Conservation (phyloP, 1,140 invertebrate genomes). For the Drosophila pandora region DNA sequence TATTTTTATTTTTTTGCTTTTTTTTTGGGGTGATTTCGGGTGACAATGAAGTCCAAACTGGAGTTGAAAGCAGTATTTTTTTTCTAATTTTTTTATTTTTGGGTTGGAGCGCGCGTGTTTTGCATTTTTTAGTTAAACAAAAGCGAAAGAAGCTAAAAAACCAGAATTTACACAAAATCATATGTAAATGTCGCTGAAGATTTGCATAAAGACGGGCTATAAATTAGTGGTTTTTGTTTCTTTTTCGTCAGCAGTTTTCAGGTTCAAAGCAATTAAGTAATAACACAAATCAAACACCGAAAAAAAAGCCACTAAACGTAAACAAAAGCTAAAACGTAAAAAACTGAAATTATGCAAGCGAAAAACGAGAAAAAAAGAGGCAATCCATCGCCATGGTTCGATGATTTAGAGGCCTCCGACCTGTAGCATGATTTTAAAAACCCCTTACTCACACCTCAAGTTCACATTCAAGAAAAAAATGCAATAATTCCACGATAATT, state of each 20-base stretch:
- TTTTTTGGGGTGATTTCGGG: slow-evolving; percentile 24
- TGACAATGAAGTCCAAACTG: slow-evolving; percentile 68
- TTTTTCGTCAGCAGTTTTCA: slow-evolving; percentile 57
- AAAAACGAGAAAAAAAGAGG: slow-evolving; percentile 33
- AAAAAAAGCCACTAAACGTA: slow-evolving; percentile 32
- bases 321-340: slow-evolving; percentile 32
- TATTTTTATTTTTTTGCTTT: slow-evolving; percentile 12
- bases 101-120: slow-evolving; percentile 57
- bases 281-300: slow-evolving; percentile 73
- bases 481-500: slow-evolving; percentile 24
- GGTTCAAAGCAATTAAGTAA: slow-evolving; percentile 81
- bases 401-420: slow-evolving; percentile 13
- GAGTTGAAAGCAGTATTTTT: slow-evolving; percentile 33
- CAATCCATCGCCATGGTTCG: slow-evolving; percentile 56
- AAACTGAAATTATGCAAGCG: slow-evolving; percentile 66
- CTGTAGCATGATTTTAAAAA: slow-evolving; percentile 5
- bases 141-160: slow-evolving; percentile 26
- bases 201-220: slow-evolving; percentile 49
- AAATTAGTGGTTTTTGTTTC: slow-evolving; percentile 39
- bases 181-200: slow-evolving; percentile 40
- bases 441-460: slow-evolving; percentile 5
- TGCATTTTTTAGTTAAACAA: slow-evolving; percentile 43
- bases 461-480: slow-evolving; percentile 12
- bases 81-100: slow-evolving; percentile 14
- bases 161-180: slow-evolving; percentile 62